phyloP scores from a whole-genome alignment of 2,113 vertebrate species.

The Poicephalus meyeri region DNA sequence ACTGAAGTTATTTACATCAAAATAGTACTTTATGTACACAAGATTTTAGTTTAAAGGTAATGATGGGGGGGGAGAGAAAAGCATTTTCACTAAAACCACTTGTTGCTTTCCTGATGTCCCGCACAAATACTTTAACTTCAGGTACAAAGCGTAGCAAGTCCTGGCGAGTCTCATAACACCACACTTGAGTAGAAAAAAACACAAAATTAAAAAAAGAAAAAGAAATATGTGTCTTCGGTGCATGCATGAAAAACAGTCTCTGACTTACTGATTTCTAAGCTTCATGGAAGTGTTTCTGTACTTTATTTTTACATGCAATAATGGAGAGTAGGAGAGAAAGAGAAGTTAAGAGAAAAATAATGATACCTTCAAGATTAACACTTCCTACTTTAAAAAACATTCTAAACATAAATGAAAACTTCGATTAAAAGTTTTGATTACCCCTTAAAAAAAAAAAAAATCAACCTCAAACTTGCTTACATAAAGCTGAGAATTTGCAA shows the following conservation, averaged over 20 bases:
- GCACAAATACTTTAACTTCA: not conserved
- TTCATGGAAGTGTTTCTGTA: not conserved
- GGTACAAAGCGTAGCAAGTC: not conserved
- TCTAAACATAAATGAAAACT: slow-evolving; percentile 28
- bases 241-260: not conserved
- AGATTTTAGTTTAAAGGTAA: not conserved
- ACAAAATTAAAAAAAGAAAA: not conserved
- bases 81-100: not conserved
- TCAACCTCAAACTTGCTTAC: not conserved
- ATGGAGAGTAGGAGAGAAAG: not conserved
- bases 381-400: slow-evolving; percentile 24
- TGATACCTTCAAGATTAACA: not conserved
- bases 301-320: not conserved
- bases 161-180: not conserved
- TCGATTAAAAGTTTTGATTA: not conserved
- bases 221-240: not conserved
- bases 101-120: not conserved
- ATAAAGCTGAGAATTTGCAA: not conserved
- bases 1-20: not conserved
- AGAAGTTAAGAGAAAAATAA: not conserved
- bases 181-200: not conserved
- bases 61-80: too few relatives aligned
- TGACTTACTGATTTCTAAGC: not conserved
- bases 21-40: fast-evolving
- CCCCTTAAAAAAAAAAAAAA: not conserved